Evolutionary conservation across 1,140 invertebrate genomes (phyloP).

Genomic region (Lysiphlebus fabarum): DNA sequence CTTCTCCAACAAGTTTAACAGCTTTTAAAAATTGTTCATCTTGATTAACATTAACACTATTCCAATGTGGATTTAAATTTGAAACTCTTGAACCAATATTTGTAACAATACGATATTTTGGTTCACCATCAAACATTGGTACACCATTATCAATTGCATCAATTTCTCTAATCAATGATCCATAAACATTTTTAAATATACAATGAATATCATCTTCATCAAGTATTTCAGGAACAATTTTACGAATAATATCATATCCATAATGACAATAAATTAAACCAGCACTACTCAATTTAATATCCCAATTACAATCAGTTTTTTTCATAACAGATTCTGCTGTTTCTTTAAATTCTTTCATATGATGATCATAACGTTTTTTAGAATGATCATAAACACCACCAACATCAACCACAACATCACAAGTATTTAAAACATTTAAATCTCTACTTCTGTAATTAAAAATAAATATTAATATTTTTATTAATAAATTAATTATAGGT

Average conservation of each 20-base stretch:
- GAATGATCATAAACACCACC: conserved; percentile 82
- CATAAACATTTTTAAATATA: conserved; percentile 84
- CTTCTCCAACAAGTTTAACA: conserved; percentile 72
- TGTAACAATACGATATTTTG: conserved; percentile 65
- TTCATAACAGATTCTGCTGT: conserved; percentile 61
- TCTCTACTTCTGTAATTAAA: conserved; percentile 58
- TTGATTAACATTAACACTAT: conserved; percentile 60
- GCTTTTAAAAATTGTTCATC: conserved; percentile 71
- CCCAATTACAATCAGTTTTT: conserved; percentile 55
- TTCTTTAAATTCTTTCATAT: conserved; percentile 79
- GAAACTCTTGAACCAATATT: conserved; percentile 68
- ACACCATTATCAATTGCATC: conserved; percentile 97
- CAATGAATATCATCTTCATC: conserved; percentile 55
- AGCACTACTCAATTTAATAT: conserved; percentile 86
- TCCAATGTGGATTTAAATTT: conserved; percentile 86
- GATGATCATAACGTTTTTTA: conserved; percentile 87
- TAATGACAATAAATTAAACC: conserved; percentile 91
- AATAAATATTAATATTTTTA: too few species aligned
- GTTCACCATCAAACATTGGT: conserved; percentile 72
- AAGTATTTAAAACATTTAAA: conserved; percentile 67
- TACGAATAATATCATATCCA: conserved; percentile 75
- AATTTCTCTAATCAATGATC: conserved; percentile 87
- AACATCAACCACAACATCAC: conserved; percentile 96
- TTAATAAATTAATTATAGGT: not conserved
- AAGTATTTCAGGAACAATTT: conserved; percentile 54